Evolutionary conservation across 1,140 invertebrate genomes (phyloP).

Genomic region (Trissolcus basalis): DNA sequence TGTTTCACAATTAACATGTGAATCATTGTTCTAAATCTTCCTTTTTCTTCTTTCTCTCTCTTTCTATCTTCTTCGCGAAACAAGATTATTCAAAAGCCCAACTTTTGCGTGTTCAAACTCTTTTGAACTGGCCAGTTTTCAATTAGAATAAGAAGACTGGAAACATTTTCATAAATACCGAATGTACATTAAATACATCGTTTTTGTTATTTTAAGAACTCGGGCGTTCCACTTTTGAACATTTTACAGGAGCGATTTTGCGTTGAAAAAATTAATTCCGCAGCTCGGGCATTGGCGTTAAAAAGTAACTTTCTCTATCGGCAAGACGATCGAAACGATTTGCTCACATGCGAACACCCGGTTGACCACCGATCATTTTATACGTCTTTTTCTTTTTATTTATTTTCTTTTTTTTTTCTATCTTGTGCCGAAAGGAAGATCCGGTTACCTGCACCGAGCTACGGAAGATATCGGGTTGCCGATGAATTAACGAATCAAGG

Average conservation of each 20-base stretch:
- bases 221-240: conserved; percentile 18
- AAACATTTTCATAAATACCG: too few species aligned
- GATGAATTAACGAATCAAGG: conserved; percentile 50
- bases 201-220: conserved; percentile 14
- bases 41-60: too few species aligned
- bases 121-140: too few species aligned
- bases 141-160: too few species aligned
- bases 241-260: conserved; percentile 28
- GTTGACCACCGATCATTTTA: conserved; percentile 44
- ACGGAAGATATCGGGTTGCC: conserved; percentile 61
- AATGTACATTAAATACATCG: too few species aligned
- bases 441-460: conserved; percentile 60
- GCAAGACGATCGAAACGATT: conserved; percentile 32
- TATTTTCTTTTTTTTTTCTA: conserved; percentile 25
- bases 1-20: conserved; percentile 2
- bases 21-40: not conserved
- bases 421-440: conserved; percentile 53
- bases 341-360: conserved; percentile 37
- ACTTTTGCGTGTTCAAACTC: too few species aligned
- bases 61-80: not conserved
- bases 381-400: conserved; percentile 4
- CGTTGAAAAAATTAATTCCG: conserved; percentile 16
- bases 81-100: too few species aligned
- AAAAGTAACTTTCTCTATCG: conserved; percentile 46
- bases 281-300: conserved; percentile 15